phyloP scores from a whole-genome alignment of 2,113 vertebrate genomes.

The Poeciliopsis retropinna region DNA sequence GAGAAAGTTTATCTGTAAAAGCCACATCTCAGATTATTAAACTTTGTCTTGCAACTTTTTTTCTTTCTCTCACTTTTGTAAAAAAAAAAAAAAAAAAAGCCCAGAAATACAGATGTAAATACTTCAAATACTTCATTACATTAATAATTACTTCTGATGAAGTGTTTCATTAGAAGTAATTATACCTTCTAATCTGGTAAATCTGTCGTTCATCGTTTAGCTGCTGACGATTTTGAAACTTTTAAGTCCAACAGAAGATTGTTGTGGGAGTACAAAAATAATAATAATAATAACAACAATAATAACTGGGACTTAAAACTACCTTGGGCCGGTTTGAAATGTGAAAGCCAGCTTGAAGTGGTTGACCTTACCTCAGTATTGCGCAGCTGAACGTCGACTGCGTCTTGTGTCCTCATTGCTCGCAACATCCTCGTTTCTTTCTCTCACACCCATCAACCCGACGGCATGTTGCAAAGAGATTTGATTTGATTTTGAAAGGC shows the following conservation, averaged over 20 bases:
- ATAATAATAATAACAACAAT: background rate
- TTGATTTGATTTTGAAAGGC: slow-evolving; percentile 56
- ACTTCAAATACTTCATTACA: no score
- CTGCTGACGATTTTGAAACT: background rate
- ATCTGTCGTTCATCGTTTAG: background rate
- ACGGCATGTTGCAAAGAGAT: slow-evolving; percentile 56
- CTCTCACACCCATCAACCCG: slow-evolving; percentile 57
- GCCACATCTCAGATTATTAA: background rate
- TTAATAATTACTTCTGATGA: no score
- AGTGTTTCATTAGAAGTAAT: no score
- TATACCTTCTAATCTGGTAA: background rate
- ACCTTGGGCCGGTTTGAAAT: background rate
- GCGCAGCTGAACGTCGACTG: slow-evolving; percentile 19
- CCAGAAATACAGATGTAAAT: background rate
- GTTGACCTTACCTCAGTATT: slow-evolving; percentile 60
- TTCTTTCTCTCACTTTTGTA: no score
- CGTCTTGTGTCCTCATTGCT: slow-evolving; percentile 21
- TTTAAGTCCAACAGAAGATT: background rate
- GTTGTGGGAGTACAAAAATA: background rate
- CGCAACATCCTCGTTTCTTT: slow-evolving; percentile 57
- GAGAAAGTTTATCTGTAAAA: background rate
- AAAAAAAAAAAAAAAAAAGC: background rate
- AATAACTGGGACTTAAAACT: background rate
- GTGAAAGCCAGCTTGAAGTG: background rate
- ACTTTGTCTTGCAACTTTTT: background rate